Percentiles rank a stretch among this genome's conserved stretches.
Conservation (phyloP, 64 coral and sea anemone species). For the Porites lutea region DNA sequence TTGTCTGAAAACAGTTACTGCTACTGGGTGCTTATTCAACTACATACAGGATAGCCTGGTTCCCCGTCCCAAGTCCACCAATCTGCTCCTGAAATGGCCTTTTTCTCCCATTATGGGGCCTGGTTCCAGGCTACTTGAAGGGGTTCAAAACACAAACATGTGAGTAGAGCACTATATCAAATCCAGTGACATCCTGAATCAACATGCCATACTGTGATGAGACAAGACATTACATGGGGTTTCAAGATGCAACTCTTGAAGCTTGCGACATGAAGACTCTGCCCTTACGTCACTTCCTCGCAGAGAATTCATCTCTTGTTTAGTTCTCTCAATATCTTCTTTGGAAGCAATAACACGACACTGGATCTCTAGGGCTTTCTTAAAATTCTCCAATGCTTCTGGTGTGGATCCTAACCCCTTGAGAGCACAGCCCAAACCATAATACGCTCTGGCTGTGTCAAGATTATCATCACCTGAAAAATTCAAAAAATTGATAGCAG, state of each 20-base stretch:
- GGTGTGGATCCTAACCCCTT: slow-evolving; percentile 7
- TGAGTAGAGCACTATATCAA: too few relatives aligned
- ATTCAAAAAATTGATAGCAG: background rate
- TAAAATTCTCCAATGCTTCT: slow-evolving; percentile 47
- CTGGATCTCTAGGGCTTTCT: slow-evolving; percentile 11
- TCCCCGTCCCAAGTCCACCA: too few relatives aligned
- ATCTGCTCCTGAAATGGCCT: too few relatives aligned
- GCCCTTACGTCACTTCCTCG: background rate
- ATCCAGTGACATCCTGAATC: too few relatives aligned
- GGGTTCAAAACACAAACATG: too few relatives aligned
- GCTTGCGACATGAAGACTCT: background rate
- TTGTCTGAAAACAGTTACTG: too few relatives aligned
- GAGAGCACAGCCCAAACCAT: slow-evolving; percentile 65
- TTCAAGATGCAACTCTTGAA: background rate
- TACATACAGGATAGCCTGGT: too few relatives aligned
- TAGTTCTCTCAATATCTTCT: slow-evolving; percentile 21
- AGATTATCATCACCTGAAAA: slow-evolving; percentile 44
- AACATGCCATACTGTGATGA: background rate
- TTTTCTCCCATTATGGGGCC: too few relatives aligned
- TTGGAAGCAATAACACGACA: slow-evolving; percentile 11
- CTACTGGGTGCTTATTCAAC: too few relatives aligned
- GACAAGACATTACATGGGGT: background rate
- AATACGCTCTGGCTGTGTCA: slow-evolving; percentile 81
- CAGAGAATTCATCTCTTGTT: slow-evolving; percentile 31
- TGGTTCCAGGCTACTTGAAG: too few relatives aligned